Percentiles rank a stretch among this genome's conserved stretches.
phyloP scores from a whole-genome alignment of 2,113 vertebrate genomes.

The Tyto alba region DNA sequence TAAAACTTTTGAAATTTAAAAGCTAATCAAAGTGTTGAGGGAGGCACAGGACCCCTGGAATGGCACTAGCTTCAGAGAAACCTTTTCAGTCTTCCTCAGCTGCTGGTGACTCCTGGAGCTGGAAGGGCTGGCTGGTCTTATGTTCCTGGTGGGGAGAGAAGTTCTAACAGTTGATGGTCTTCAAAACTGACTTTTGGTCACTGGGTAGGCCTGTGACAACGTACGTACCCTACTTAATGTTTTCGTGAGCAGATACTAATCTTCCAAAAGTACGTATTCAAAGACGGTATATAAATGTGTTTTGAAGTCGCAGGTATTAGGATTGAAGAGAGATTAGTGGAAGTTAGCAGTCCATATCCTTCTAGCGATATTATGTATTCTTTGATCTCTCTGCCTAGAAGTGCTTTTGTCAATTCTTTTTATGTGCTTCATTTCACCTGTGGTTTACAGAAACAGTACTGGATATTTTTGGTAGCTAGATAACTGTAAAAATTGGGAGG shows the following conservation, averaged over 20 bases:
- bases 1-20: neutral
- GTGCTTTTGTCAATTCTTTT: neutral
- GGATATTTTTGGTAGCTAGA: neutral
- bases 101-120: neutral
- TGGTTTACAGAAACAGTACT: neutral
- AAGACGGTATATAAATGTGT: neutral
- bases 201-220: neutral
- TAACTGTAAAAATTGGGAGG: neutral
- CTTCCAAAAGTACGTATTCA: neutral
- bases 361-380: neutral
- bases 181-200: neutral
- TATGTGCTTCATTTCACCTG: neutral
- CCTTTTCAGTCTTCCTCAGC: neutral
- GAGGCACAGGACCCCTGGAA: neutral
- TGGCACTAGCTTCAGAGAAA: neutral
- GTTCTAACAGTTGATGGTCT: neutral
- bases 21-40: neutral
- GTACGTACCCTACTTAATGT: neutral
- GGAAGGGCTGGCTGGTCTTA: neutral
- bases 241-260: neutral
- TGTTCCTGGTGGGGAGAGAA: neutral
- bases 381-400: neutral
- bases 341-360: neutral
- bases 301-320: neutral
- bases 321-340: neutral